Conservation (phyloP, 2,888 invertebrate species). For the Camptogramma bilineatum region DNA sequence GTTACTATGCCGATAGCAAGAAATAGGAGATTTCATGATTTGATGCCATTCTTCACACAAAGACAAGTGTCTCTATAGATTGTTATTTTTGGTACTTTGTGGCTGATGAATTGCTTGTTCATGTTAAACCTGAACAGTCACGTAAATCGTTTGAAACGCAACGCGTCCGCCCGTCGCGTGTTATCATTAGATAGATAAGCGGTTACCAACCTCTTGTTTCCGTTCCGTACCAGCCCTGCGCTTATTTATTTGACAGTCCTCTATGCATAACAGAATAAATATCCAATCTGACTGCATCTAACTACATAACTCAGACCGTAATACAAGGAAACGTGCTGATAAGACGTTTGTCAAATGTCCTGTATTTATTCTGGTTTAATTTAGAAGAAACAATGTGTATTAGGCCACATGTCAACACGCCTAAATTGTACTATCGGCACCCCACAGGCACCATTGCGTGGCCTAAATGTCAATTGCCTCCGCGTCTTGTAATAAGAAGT, state of each 20-base stretch:
- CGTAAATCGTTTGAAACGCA: slow-evolving; percentile 34
- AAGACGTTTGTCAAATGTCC: slow-evolving; percentile 26
- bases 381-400: slow-evolving; percentile 40
- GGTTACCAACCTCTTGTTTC: slow-evolving; percentile 40
- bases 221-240: slow-evolving; percentile 37
- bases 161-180: slow-evolving; percentile 40
- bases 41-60: not conserved
- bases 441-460: slow-evolving; percentile 68
- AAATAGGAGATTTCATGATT: not conserved
- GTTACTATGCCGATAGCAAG: not conserved
- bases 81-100: slow-evolving; percentile 15
- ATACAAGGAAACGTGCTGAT: slow-evolving; percentile 34
- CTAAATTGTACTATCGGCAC: slow-evolving; percentile 69
- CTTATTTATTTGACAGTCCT: slow-evolving; percentile 39
- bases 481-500: slow-evolving; percentile 76
- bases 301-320: slow-evolving; percentile 33
- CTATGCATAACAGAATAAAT: slow-evolving; percentile 35
- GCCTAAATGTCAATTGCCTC: slow-evolving; percentile 61
- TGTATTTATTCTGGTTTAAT: slow-evolving; percentile 33
- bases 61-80: slow-evolving; percentile 14
- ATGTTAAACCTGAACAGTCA: slow-evolving; percentile 36
- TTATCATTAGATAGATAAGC: slow-evolving; percentile 45
- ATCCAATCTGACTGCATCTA: slow-evolving; percentile 34
- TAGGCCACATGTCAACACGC: slow-evolving; percentile 48
- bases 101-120: slow-evolving; percentile 34